Evolutionary conservation across 2,888 invertebrate species (phyloP).

Genomic region (Thalpophila matura): DNA sequence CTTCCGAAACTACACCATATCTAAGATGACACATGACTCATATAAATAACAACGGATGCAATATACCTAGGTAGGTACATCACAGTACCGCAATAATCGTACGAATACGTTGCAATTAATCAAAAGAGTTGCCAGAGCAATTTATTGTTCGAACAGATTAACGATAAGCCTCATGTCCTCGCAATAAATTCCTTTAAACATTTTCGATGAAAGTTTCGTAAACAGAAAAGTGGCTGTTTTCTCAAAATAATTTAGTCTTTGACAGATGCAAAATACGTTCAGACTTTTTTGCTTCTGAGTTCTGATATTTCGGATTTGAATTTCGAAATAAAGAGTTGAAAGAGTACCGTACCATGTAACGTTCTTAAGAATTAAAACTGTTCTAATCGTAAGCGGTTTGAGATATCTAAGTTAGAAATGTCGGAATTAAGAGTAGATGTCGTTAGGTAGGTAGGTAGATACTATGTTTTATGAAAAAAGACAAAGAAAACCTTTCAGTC

Average conservation of each 20-base stretch:
- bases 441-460: too few relatives aligned
- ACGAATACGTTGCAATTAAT: conserved; percentile 75
- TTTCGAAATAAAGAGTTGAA: too few relatives aligned
- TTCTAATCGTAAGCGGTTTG: too few relatives aligned
- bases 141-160: conserved; percentile 79
- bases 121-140: conserved; percentile 74
- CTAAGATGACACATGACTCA: conserved; percentile 8
- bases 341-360: too few relatives aligned
- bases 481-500: not conserved
- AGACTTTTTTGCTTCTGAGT: too few relatives aligned
- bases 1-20: not conserved
- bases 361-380: too few relatives aligned
- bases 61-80: conserved; percentile 71
- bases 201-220: conserved; percentile 44
- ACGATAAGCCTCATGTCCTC: conserved; percentile 74
- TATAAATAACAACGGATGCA: conserved; percentile 24
- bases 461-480: not conserved
- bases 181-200: conserved; percentile 67
- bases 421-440: too few relatives aligned
- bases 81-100: conserved; percentile 69
- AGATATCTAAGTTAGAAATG: too few relatives aligned
- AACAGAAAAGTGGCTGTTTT: conserved; percentile 31
- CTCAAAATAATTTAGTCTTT: conserved; percentile 32
- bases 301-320: too few relatives aligned
- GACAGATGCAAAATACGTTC: too few relatives aligned